Evolutionary conservation across 2,113 vertebrate genomes (phyloP).

Genomic region (Panthera uncia): DNA sequence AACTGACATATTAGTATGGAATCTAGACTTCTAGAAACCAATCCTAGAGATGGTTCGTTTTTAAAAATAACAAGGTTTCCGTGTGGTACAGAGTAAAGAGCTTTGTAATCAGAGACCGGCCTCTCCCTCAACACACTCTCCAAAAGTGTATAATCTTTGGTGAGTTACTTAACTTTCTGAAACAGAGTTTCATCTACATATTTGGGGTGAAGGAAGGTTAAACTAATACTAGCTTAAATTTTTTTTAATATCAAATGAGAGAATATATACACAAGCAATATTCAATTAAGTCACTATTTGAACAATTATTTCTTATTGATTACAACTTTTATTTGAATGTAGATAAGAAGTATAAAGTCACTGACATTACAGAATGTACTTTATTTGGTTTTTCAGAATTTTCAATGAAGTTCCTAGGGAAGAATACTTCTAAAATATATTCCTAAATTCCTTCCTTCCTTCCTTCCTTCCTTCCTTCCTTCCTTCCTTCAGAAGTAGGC

Average conservation of each 20-base stretch:
- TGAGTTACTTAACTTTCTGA: background rate
- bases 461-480: background rate
- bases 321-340: background rate
- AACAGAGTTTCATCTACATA: background rate
- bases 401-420: background rate
- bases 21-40: background rate
- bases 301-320: background rate
- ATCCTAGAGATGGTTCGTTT: background rate
- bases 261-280: background rate
- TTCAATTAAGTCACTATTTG: background rate
- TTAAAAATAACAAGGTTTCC: background rate
- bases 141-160: background rate
- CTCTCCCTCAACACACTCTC: background rate
- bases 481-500: background rate
- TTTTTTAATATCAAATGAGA: background rate
- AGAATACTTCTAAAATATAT: background rate
- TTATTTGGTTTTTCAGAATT: constrained; percentile 4
- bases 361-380: background rate
- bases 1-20: background rate
- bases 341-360: background rate
- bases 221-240: background rate
- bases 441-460: background rate
- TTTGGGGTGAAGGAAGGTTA: background rate
- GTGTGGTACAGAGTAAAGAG: background rate
- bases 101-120: background rate